Evolutionary conservation across 1,140 invertebrate genomes (phyloP), one percentile per base, ranked within the genome.

Genomic region (Temnothorax nylanderi): DNA sequence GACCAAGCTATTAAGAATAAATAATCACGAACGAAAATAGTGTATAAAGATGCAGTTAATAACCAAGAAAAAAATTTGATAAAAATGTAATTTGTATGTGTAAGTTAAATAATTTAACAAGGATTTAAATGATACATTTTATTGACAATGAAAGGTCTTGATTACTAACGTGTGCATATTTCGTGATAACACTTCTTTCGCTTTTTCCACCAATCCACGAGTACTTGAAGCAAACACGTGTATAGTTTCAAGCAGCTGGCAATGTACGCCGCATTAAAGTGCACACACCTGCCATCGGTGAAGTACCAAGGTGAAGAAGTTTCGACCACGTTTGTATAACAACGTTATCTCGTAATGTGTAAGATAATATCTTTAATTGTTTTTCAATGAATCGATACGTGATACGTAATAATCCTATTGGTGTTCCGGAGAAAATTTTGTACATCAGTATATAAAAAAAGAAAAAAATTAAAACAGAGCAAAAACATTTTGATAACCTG

Each of bases 211-310:
- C n/a, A 67, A 54, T 80, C 37, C 37, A 32, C 10, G 16, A 5
- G 18, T 32, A 69, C 37, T 41, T 41, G 37, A 32, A 16, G 44
- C 32, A 54, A n/a, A 49, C 26, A 62, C 41, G 16, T 56, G 13
- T 56, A 13, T 41, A 34, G 18, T 72, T 72, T 34, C 65, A 72
- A 16, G 37, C 77, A 80, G 62, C 60, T 82, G 47, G 64, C 21
- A 62, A 21, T 76, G 18, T 41, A 60, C 6, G 21, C 21, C 7
- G 8, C 60, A 62, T 67, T 18, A 54, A 80, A 67, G 13, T 49
- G n/a, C 67, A 41, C 34, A 44, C 67, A 74, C 51, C 67, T 82
- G 80, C 41, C 54, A 7, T 21, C 10, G 21, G 0, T 65, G 62
- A 21, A 11, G 41, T 26, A 49, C 10, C 41, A 58, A 34, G 47